These are phyloP conservation scores for Deilephila porcellus DNA, from an alignment of 2,888 invertebrate species.

Conservation along the genomic window DNA sequence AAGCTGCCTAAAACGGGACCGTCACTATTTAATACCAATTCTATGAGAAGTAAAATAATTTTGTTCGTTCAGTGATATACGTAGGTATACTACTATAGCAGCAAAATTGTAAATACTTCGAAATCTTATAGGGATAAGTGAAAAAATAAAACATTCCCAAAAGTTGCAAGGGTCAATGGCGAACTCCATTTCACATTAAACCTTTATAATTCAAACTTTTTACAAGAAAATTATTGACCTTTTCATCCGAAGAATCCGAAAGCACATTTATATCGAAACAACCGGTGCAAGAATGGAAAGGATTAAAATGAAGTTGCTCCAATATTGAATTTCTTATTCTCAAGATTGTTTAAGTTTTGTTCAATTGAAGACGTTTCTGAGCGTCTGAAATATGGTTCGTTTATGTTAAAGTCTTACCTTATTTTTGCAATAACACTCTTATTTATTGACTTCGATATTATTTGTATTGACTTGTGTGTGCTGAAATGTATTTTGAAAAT, in stretches of 20 bases:
- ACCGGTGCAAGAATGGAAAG: constrained; percentile 26
- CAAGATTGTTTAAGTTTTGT: constrained; percentile 20
- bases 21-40: too few relatives aligned
- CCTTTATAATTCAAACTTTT: constrained; percentile 47
- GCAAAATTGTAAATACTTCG: too few relatives aligned
- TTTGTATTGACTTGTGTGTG: too few relatives aligned
- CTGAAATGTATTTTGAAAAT: too few relatives aligned
- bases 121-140: background rate
- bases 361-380: constrained; percentile 16
- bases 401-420: background rate
- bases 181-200: constrained; percentile 14
- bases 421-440: constrained; percentile 5
- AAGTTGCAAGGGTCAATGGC: constrained; percentile 15
- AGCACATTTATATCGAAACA: constrained; percentile 56
- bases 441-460: background rate
- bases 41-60: too few relatives aligned
- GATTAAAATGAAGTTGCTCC: constrained; percentile 20
- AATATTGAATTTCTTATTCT: constrained; percentile 25
- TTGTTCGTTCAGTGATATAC: too few relatives aligned
- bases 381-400: constrained; percentile 5
- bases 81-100: too few relatives aligned
- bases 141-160: constrained; percentile 23
- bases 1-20: too few relatives aligned
- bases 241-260: constrained; percentile 46
- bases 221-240: constrained; percentile 56